Base-by-base conservation (phyloP, 2,113 vertebrate species). In the Lasiurus cinereus region DNA sequence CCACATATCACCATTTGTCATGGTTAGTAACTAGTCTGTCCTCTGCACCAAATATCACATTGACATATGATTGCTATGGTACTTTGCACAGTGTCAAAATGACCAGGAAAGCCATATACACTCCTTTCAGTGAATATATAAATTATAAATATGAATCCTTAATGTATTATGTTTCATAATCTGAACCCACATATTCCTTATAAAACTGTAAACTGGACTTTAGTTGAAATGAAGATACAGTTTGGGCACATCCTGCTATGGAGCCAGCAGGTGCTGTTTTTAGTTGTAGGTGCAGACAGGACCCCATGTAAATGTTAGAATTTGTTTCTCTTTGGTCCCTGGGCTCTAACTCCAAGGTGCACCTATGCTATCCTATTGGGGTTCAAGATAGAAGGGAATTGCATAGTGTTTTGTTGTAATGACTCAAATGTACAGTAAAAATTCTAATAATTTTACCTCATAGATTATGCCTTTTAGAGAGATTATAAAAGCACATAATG, bases 351-450 rank as follows among this genome's bases (percentile, higher is more conserved):
- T 19, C 13, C 33, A 24, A 43, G 62, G 21, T 77, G 12, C 1
- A 7, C 52, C 33, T 43, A 0, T 48, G 50, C 8, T 72, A 18
- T 39, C 10, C 18, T 36, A 0, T 39, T 91, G 15, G 27, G 8
- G 9, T 36, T 93, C 46, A 79, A 33, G 59, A 31, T 3, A 11
- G 54, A 74, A 64, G 12, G 22, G 15, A 79, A 31, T 48, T 12
- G 1, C 21, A 12, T 73, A 82, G 10, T 43, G 18, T 64, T 79
- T 87, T 50, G 3, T 52, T 73, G 24, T 31, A 36, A 70, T 70
- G 24, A 89, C 19, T 86, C 15, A 56, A 59, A 50, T 73, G 19
- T 85, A 62, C 91, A 80, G 15, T 54, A 27, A 92, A 88, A 72
- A 33, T 9, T 77, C 31, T 85, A 29, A 13, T 70, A 29, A 83